Evolutionary conservation across 2,797 vertebrate species (phyloP).

Genomic region (Sarcoramphus papa): DNA sequence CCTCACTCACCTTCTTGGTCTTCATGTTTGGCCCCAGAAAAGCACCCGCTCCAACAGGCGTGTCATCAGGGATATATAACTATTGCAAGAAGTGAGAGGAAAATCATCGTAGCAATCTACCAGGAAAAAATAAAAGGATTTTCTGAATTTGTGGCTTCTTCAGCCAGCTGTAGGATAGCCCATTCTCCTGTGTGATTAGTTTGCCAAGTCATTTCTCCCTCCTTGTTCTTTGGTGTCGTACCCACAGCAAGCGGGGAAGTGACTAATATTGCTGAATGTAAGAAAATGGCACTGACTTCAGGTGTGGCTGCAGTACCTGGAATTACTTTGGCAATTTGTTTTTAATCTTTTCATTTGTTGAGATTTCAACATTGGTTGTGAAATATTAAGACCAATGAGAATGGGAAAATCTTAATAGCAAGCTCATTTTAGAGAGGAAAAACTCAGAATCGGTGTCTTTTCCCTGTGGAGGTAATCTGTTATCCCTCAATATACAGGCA

Average conservation of each 20-base stretch:
- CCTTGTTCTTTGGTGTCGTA: background rate
- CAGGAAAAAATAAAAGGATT: background rate
- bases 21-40: background rate
- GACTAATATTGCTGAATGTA: background rate
- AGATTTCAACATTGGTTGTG: background rate
- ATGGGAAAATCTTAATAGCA: background rate
- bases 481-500: constrained; percentile 10
- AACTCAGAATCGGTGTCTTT: background rate
- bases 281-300: background rate
- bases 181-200: fast-evolving
- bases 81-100: background rate
- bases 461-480: constrained; percentile 39
- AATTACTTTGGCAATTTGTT: background rate
- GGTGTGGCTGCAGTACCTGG: background rate
- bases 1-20: background rate
- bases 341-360: background rate
- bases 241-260: background rate
- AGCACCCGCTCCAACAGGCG: background rate
- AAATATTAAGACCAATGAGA: background rate
- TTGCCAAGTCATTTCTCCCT: background rate
- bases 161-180: background rate
- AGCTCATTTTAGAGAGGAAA: background rate
- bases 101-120: background rate
- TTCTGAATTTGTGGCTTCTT: background rate
- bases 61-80: background rate